Percentiles rank a stretch among this genome's conserved stretches.
These are phyloP conservation scores for Gastracanthus pulcherrimus DNA, from an alignment of 2,888 invertebrate species.

Conservation along the genomic window DNA sequence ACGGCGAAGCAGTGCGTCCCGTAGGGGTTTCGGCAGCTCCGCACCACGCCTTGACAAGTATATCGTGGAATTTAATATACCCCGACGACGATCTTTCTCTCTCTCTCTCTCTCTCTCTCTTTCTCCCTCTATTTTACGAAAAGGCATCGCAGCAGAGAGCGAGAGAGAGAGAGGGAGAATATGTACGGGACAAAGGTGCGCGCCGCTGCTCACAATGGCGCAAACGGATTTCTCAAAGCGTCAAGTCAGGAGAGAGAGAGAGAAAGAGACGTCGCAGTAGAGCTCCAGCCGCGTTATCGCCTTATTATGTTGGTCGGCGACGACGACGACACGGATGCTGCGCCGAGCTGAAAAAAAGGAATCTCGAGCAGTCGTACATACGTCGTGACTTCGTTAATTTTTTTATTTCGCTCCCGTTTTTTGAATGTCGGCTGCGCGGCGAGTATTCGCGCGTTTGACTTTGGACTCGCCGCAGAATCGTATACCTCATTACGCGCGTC, in stretches of 20 bases:
- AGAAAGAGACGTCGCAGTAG: no score
- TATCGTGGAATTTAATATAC: slow-evolving; percentile 73
- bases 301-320: slow-evolving; percentile 42
- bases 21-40: slow-evolving; percentile 64
- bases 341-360: not conserved
- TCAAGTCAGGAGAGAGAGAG: no score
- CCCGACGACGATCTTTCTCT: slow-evolving; percentile 37
- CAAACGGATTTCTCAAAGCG: slow-evolving; percentile 44
- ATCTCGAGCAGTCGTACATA: no score
- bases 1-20: slow-evolving; percentile 67
- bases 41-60: slow-evolving; percentile 72
- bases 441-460: not conserved
- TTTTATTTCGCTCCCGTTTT: slow-evolving; percentile 9
- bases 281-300: slow-evolving; percentile 50
- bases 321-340: not conserved
- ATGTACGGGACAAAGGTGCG: not conserved
- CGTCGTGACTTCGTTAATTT: slow-evolving; percentile 36
- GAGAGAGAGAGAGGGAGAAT: not conserved
- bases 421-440: not conserved
- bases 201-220: slow-evolving; percentile 37
- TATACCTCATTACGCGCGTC: slow-evolving; percentile 41
- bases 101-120: not conserved
- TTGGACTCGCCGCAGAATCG: not conserved
- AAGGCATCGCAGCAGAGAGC: not conserved
- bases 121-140: not conserved